Percentiles rank a stretch among this genome's conserved stretches.
Evolutionary conservation across 2,888 invertebrate genomes (phyloP).

Genomic region (Galerucella nymphaeae): DNA sequence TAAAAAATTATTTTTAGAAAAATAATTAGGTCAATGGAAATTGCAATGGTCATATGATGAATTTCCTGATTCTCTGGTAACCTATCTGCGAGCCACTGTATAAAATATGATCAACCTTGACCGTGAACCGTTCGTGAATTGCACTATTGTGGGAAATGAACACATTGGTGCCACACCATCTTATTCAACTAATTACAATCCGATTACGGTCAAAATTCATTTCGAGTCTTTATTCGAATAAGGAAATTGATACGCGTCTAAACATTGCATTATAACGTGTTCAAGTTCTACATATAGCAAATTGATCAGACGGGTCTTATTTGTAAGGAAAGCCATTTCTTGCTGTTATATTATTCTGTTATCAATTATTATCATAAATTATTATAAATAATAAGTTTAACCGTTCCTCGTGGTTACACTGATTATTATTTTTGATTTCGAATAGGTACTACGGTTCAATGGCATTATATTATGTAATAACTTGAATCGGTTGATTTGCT

Average conservation of each 20-base stretch:
- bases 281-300: neutral
- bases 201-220: conserved; percentile 22
- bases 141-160: conserved; percentile 12
- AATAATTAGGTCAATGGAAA: neutral
- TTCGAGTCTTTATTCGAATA: neutral
- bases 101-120: conserved; percentile 7
- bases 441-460: neutral
- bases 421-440: neutral
- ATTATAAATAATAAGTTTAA: too few relatives aligned
- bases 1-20: neutral
- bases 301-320: neutral
- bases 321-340: neutral
- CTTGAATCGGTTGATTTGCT: conserved; percentile 1
- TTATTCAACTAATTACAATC: conserved; percentile 13
- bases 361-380: too few relatives aligned
- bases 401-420: too few relatives aligned
- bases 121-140: conserved; percentile 9
- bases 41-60: neutral
- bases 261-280: neutral
- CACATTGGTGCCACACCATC: neutral
- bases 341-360: neutral
- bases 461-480: neutral
- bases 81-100: conserved; percentile 4
- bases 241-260: conserved; percentile 3
- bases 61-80: neutral